Conservation (phyloP, 2,113 vertebrate species). For the Sphaerodactylus townsendi region DNA sequence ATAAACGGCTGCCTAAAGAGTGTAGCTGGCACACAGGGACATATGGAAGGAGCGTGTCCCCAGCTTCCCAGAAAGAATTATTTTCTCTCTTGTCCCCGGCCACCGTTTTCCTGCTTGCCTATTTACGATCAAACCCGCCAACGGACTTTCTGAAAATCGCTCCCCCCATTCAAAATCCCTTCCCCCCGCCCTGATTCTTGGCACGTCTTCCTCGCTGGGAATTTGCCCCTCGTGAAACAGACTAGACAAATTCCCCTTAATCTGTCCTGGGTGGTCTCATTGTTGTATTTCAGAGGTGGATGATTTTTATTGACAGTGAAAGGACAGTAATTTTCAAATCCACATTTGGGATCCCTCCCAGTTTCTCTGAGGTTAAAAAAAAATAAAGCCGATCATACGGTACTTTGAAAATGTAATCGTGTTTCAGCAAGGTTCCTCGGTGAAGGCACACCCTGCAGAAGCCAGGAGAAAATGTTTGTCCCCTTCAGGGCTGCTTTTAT, state of each 20-base stretch:
- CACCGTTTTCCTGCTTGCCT: background rate
- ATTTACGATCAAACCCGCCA: background rate
- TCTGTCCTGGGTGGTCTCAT: slow-evolving; percentile 70
- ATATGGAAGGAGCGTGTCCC: no score
- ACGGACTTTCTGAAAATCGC: background rate
- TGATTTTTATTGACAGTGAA: slow-evolving; percentile 56
- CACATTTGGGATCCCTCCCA: slow-evolving; percentile 72
- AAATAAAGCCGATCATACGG: slow-evolving; percentile 68
- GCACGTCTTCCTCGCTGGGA: background rate
- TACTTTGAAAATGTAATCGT: slow-evolving; percentile 67
- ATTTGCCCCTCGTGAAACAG: slow-evolving; percentile 14
- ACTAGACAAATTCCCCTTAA: slow-evolving; percentile 32
- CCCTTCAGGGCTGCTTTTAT: slow-evolving; percentile 10
- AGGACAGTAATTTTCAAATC: slow-evolving; percentile 74
- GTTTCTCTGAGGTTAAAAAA: slow-evolving; percentile 67
- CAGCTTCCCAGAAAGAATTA: background rate
- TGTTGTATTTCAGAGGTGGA: slow-evolving; percentile 24
- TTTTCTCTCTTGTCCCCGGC: background rate
- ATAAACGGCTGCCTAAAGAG: no score
- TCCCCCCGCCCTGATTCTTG: background rate
- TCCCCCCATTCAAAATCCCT: background rate
- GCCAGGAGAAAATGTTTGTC: background rate
- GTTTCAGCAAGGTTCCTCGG: slow-evolving; percentile 33
- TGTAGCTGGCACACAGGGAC: no score
- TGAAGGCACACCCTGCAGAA: slow-evolving; percentile 13